Percentiles rank a stretch among this genome's conserved stretches.
Conservation (phyloP, 1,140 invertebrate species). For the Orussus abietinus region DNA sequence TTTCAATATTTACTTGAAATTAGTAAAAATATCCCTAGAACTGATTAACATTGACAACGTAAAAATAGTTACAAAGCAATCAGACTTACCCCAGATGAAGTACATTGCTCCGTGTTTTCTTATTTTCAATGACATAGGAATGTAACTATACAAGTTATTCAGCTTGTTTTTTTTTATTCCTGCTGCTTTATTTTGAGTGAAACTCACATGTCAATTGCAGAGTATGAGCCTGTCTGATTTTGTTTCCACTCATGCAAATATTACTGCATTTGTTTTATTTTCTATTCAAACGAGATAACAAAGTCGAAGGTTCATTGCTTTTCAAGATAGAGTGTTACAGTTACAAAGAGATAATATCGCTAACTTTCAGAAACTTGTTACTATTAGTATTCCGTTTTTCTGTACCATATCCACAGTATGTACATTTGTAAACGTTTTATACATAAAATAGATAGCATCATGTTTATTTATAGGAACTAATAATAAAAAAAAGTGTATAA, state of each 20-base stretch:
- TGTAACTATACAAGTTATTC: neutral
- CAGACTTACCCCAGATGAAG: slow-evolving; percentile 4
- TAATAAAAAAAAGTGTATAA: neutral
- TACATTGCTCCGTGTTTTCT: slow-evolving; percentile 1
- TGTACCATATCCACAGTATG: neutral
- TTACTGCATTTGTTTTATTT: slow-evolving; percentile 1
- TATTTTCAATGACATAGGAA: neutral
- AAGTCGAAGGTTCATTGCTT: slow-evolving; percentile 2
- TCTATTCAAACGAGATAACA: slow-evolving; percentile 1
- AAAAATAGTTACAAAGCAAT: no score
- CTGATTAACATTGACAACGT: no score
- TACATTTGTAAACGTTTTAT: no score
- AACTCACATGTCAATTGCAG: neutral
- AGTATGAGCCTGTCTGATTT: neutral
- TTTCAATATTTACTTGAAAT: no score
- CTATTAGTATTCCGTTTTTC: neutral
- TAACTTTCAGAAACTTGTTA: neutral
- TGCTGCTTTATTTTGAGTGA: neutral
- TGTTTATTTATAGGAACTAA: no score
- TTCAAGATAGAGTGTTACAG: neutral
- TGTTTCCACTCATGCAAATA: neutral
- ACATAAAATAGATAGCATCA: neutral
- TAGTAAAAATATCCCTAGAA: no score
- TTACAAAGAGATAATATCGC: neutral
- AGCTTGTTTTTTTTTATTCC: neutral